phyloP scores from a whole-genome alignment of 1,140 invertebrate species.

The Nixonia krombeini region DNA sequence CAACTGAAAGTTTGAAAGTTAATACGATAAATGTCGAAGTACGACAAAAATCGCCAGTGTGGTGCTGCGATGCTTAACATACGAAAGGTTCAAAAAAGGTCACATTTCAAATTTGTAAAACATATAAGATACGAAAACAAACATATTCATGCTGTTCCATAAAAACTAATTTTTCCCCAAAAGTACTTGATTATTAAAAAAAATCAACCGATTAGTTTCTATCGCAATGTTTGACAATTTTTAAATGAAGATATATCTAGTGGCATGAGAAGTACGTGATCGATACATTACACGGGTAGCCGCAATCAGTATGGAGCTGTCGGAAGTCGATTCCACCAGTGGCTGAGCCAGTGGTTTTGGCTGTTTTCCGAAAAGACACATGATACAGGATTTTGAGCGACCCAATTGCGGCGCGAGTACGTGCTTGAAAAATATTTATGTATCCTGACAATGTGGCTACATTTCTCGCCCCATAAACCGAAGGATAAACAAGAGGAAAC shows the following conservation, averaged over 20 bases:
- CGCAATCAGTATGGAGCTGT: conserved; percentile 22
- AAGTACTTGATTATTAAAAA: no score
- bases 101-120: no score
- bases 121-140: no score
- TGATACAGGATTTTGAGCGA: conserved; percentile 10
- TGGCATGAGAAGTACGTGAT: conserved; percentile 20
- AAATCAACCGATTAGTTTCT: no score
- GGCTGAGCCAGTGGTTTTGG: conserved; percentile 2
- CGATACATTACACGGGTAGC: conserved; percentile 28
- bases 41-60: no score
- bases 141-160: no score
- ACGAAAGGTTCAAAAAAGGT: no score
- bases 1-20: no score
- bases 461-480: conserved; percentile 1
- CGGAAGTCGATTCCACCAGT: conserved; percentile 11
- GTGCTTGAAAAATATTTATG: conserved; percentile 33
- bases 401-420: conserved; percentile 1
- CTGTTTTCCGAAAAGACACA: conserved; percentile 11
- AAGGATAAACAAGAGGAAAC: conserved; percentile 19
- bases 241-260: not conserved
- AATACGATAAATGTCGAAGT: no score
- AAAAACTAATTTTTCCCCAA: no score
- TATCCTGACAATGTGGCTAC: conserved; percentile 5
- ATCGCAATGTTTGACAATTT: no score
- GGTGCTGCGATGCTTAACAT: no score